Evolutionary conservation across 2,888 invertebrate species (phyloP), one percentile per base, ranked within the genome.

Genomic region (Andrena praecox): DNA sequence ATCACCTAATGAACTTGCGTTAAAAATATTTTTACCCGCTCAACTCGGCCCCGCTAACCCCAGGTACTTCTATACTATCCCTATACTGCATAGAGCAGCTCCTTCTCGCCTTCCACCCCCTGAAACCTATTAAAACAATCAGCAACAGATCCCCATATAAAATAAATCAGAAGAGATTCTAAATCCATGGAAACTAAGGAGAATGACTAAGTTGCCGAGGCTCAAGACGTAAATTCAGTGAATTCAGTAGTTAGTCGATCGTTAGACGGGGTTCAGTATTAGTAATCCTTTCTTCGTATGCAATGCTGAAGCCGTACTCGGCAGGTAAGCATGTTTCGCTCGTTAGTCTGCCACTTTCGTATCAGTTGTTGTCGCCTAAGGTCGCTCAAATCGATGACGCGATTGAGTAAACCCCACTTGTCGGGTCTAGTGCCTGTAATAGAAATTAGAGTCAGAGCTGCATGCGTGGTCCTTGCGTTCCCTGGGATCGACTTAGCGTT

Each of bases 281-380:
- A 87, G 79, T 78, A 56, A 50, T 76, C 68, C 75, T 85, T 85
- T 7, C 80, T 88, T 84, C 88, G 84, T 79, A 89, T 77, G 75
- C 88, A 86, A 80, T 88, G 89, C 81, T 79, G 84, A 78, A 72
- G 78, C 79, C 66, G 80, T 27, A 79, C 66, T 60, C 70, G 82
- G 60, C 79, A 79, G 10, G 80, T 84, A 63, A 89, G 78, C 74
- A 86, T 75, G 72, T 89, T 85, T 82, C 87, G 88, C 76, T 93
- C 93, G 73, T 90, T 90, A 81, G 91, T 90, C 80, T 89, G 89
- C 93, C 93, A 93, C 60, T 94, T 93, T 90, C 93, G 91, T 74
- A 89, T 78, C 78, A 93, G 92, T 85, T 93, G 93, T 87, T 92
- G 93, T 84, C 91, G 89, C 85, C 91, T 93, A 69, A 93, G 90